These are phyloP conservation scores for Eurystomus gularis DNA, from an alignment of 2,113 vertebrate species.

Conservation along the genomic window DNA sequence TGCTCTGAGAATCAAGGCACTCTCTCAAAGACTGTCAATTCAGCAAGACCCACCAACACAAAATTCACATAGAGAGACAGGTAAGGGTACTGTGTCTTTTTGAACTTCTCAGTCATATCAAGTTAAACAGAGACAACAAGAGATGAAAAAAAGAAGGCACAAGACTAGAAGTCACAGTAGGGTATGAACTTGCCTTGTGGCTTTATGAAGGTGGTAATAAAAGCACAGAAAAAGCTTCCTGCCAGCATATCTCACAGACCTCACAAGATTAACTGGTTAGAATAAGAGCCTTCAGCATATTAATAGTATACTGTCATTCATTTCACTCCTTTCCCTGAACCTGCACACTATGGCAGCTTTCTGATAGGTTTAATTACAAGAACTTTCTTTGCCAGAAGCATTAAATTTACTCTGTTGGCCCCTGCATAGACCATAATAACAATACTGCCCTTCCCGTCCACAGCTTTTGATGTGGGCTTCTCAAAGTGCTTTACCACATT, in stretches of 20 bases:
- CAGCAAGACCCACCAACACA: neutral
- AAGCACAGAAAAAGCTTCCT: neutral
- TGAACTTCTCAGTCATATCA: neutral
- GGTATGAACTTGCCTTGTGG: neutral
- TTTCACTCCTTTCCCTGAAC: neutral
- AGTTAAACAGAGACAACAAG: neutral
- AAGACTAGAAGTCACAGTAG: neutral
- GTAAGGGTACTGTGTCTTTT: neutral
- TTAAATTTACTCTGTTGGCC: neutral
- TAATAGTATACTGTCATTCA: neutral
- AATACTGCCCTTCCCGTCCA: neutral
- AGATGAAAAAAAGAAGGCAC: neutral
- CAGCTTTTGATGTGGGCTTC: neutral
- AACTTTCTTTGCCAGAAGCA: neutral
- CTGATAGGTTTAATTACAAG: neutral
- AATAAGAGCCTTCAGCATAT: neutral
- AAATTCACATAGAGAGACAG: neutral
- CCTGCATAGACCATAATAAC: neutral
- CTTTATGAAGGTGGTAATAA: slow-evolving; percentile 2
- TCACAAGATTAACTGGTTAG: neutral
- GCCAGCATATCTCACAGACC: neutral
- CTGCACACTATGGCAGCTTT: neutral
- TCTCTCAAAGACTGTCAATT: neutral
- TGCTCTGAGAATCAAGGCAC: neutral
- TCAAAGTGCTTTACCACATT: neutral